Evolutionary conservation across 2,113 vertebrate species (phyloP).

Genomic region (Prolemur simus): DNA sequence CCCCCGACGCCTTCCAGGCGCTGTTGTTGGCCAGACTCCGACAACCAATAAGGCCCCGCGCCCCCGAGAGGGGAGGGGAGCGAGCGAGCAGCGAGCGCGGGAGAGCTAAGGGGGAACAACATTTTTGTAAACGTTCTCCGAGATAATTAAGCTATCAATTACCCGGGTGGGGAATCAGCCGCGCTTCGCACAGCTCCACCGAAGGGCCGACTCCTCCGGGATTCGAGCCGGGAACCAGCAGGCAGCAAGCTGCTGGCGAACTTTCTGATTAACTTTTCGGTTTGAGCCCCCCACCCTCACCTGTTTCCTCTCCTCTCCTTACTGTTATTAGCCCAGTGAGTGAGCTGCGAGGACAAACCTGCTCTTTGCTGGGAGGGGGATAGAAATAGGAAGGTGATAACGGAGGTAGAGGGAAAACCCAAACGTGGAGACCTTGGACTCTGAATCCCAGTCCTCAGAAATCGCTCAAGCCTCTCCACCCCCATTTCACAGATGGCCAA

Average conservation of each 20-base stretch:
- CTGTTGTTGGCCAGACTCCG: neutral
- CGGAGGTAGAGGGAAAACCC: neutral
- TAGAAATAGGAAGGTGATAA: neutral
- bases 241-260: conserved; percentile 65
- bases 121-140: conserved; percentile 65
- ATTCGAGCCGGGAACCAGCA: conserved; percentile 60
- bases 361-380: neutral
- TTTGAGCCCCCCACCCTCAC: neutral
- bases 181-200: conserved; percentile 58
- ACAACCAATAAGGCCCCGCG: conserved; percentile 51
- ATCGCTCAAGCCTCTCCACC: neutral
- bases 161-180: conserved; percentile 71
- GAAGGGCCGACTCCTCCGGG: conserved; percentile 66
- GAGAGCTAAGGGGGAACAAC: conserved; percentile 59
- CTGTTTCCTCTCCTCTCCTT: neutral
- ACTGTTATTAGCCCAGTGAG: neutral
- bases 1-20: neutral
- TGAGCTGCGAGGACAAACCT: neutral
- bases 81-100: neutral
- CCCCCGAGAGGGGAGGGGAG: conserved; percentile 44
- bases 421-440: neutral
- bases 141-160: conserved; percentile 78
- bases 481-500: conserved; percentile 27
- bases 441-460: neutral
- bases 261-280: conserved; percentile 76